A percentile compares a stretch with the other conserved stretches of the same genome.
Evolutionary conservation across 2,888 invertebrate species (phyloP).

Genomic region (Tinea semifulvella): DNA sequence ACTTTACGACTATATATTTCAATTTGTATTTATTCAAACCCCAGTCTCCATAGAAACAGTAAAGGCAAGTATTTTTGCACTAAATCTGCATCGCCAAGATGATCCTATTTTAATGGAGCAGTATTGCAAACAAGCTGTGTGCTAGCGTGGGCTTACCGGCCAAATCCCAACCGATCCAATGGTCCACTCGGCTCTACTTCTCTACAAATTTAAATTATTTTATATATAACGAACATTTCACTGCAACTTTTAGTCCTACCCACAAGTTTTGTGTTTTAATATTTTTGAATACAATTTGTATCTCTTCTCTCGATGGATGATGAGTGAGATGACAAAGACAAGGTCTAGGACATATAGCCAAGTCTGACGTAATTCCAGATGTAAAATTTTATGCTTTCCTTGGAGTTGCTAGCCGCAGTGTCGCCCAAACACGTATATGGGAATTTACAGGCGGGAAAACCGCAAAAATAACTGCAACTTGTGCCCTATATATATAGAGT

Average conservation of each 20-base stretch:
- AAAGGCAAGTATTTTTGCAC: conserved; percentile 32
- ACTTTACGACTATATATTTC: too few species aligned
- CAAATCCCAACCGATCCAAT: conserved; percentile 57
- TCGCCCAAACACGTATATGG: too few species aligned
- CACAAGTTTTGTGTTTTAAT: neutral
- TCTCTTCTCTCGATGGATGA: neutral
- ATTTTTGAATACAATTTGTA: neutral
- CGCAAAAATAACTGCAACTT: too few species aligned
- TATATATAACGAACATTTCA: neutral
- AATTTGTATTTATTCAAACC: too few species aligned
- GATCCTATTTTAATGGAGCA: conserved; percentile 67
- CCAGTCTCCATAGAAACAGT: too few species aligned
- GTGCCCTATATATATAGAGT: too few species aligned
- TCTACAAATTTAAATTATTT: neutral
- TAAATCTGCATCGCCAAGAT: conserved; percentile 59
- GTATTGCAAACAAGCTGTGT: conserved; percentile 60
- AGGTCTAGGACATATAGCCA: too few species aligned
- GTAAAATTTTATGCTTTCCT: too few species aligned
- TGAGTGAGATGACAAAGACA: too few species aligned
- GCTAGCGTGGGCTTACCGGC: conserved; percentile 47
- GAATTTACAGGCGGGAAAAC: too few species aligned
- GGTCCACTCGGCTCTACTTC: conserved; percentile 16
- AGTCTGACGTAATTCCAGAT: too few species aligned
- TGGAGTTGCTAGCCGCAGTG: too few species aligned
- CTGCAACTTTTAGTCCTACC: neutral